phyloP scores from a whole-genome alignment of 2,797 vertebrate genomes.

The Pelodytes ibericus region DNA sequence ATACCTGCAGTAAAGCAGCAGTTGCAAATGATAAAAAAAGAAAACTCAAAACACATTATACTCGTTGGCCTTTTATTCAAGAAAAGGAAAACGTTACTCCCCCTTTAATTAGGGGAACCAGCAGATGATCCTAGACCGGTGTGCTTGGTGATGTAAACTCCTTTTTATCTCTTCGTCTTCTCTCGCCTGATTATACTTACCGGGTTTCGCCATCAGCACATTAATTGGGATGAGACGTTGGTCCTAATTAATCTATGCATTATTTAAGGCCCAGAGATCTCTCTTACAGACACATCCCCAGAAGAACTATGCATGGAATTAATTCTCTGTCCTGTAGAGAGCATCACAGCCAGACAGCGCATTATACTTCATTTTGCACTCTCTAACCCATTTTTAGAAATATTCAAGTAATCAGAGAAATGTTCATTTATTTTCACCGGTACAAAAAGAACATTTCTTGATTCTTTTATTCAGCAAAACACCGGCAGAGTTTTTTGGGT shows the following conservation, averaged over 20 bases:
- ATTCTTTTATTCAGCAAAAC: not conserved
- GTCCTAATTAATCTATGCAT: conserved; percentile 23
- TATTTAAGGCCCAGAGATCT: conserved; percentile 8
- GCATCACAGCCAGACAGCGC: conserved; percentile 1
- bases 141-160: not conserved
- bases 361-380: not conserved
- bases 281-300: not conserved
- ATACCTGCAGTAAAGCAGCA: too few relatives aligned
- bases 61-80: too few relatives aligned
- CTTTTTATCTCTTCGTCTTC: not conserved
- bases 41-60: too few relatives aligned
- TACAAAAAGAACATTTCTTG: not conserved
- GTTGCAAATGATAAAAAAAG: too few relatives aligned
- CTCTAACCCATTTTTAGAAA: not conserved
- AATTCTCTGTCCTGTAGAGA: not conserved
- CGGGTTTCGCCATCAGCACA: not conserved
- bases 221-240: not conserved
- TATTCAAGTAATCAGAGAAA: not conserved
- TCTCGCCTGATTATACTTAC: not conserved
- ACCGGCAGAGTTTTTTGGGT: not conserved
- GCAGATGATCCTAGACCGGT: not conserved
- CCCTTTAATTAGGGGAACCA: too few relatives aligned
- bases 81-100: too few relatives aligned
- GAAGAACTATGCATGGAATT: not conserved
- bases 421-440: not conserved